Evolutionary conservation across 2,113 vertebrate genomes (phyloP).

Genomic region (Amphiprion percula): DNA sequence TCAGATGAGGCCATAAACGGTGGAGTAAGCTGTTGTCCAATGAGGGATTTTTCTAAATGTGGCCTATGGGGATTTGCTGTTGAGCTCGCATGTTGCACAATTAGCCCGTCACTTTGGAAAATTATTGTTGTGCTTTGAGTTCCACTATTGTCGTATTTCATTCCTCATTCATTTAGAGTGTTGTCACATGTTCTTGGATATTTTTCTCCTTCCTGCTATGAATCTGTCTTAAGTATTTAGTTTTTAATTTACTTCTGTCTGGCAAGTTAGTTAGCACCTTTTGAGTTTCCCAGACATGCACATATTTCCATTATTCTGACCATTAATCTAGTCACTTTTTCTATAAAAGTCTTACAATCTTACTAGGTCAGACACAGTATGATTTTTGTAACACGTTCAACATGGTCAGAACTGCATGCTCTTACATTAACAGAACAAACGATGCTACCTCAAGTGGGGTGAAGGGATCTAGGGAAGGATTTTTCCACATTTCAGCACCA

Average conservation of each 20-base stretch:
- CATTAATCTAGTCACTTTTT: too few relatives aligned
- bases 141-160: neutral
- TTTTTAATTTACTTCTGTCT: neutral
- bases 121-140: neutral
- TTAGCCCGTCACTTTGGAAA: slow-evolving; percentile 14
- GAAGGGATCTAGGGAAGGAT: too few relatives aligned
- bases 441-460: too few relatives aligned
- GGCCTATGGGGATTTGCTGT: slow-evolving; percentile 51
- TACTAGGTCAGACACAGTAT: too few relatives aligned
- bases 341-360: too few relatives aligned
- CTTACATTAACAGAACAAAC: too few relatives aligned
- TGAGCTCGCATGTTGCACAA: slow-evolving; percentile 33
- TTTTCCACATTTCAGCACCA: too few relatives aligned
- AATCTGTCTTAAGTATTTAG: neutral
- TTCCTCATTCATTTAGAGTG: neutral
- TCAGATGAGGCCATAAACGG: slow-evolving; percentile 51
- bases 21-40: slow-evolving; percentile 44
- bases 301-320: too few relatives aligned
- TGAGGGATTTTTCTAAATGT: slow-evolving; percentile 32
- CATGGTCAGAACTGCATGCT: too few relatives aligned
- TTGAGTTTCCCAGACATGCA: too few relatives aligned
- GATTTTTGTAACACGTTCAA: too few relatives aligned
- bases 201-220: neutral
- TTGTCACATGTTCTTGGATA: neutral
- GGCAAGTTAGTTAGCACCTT: too few relatives aligned